Evolutionary conservation across 2,113 vertebrate genomes (phyloP), one percentile per base, ranked within the genome.

Genomic region (Cheilinus undulatus): DNA sequence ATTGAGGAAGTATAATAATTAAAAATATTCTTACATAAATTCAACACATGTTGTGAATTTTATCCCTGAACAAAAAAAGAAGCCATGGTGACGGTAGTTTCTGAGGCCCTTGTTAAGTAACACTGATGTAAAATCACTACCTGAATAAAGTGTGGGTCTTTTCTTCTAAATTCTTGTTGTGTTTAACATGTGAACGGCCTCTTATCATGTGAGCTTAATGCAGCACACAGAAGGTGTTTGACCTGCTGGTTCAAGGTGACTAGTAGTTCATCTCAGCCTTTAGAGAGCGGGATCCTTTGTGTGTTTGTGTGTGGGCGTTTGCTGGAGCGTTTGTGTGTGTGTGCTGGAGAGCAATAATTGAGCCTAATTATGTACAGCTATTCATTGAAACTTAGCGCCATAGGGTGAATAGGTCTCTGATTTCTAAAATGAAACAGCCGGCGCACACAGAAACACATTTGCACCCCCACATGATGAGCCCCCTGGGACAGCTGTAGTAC

Each of bases 341-440:
- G 23, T 57, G 40, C 57, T 67, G 32, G 42, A 72, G 61, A 64
- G 51, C 66, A 52, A 65, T 84, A 76, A 85, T 86, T 71, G 22
- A 50, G 50, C 49, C 76, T 85, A 89, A 92, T 91, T 83, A 80
- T 80, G 79, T 86, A 61, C 69, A 88, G 64, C 77, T 83, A 77
- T 84, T 89, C 83, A 85, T 76, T 80, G 48, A 72, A 78, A 71
- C 40, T 34, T 26, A 36, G 19, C 61, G 77, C 87, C 75, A 59
- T 26, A 32, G 80, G 83, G 69, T 52, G 52, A 80, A 73, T 59
- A 64, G 70, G 70, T 48, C 43, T 56, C 49, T 59, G 46, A 67
- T 82, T 78, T 83, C 19, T 19, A 54, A 69, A 76, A 60, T 80
- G 26, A 78, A 78, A 75, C 1, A 20, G 51, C 15, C 15, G n/a